Evolutionary conservation across 2,113 vertebrate genomes (phyloP).

Genomic region (Microtus ochrogaster): DNA sequence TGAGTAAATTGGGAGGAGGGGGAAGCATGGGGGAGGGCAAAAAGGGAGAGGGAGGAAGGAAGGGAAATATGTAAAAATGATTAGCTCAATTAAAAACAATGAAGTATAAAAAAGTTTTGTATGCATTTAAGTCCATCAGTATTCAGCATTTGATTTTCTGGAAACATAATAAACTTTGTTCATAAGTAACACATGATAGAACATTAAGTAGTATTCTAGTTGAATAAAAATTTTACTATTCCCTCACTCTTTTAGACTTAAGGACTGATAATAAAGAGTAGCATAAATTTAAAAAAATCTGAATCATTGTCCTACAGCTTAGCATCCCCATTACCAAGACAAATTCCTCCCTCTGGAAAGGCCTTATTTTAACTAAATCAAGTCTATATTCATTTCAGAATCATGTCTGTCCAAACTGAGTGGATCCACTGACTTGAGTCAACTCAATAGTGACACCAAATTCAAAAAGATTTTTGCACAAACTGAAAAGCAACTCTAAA

Average conservation of each 20-base stretch:
- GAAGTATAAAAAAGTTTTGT: not conserved
- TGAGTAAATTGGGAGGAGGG: no score
- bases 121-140: not conserved
- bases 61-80: no score
- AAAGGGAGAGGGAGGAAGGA: no score
- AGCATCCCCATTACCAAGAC: not conserved
- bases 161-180: not conserved
- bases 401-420: not conserved
- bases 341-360: conserved; percentile 16
- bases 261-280: not conserved
- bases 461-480: not conserved
- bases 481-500: conserved; percentile 26
- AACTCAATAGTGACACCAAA: not conserved
- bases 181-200: conserved; percentile 26
- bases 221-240: not conserved
- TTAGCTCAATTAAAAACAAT: no score
- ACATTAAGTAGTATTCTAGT: not conserved
- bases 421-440: not conserved
- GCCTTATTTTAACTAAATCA: conserved; percentile 12
- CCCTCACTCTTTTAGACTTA: not conserved
- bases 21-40: fast-evolving
- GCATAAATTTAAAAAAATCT: not conserved
- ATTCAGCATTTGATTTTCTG: not conserved
- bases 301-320: not conserved
- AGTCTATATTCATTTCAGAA: conserved; percentile 36